These are phyloP conservation scores for Acanthoscelides obtectus DNA, from an alignment of 2,888 invertebrate species.

Conservation along the genomic window DNA sequence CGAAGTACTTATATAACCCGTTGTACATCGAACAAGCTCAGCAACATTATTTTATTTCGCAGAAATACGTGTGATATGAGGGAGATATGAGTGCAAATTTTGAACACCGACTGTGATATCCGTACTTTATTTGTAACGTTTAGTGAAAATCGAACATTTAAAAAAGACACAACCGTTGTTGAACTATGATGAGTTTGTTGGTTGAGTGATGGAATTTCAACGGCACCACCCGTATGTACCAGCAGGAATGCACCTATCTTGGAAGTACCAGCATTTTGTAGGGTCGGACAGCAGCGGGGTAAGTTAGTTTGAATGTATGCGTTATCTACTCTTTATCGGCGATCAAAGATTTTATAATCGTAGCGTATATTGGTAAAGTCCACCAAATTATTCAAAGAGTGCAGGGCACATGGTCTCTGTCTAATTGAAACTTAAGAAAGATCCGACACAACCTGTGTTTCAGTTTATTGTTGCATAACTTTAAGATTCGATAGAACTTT, in stretches of 20 bases:
- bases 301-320: constrained; percentile 20
- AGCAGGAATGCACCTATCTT: constrained; percentile 21
- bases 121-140: background rate
- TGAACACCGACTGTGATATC: background rate
- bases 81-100: background rate
- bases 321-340: too few relatives aligned
- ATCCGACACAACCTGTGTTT: too few relatives aligned
- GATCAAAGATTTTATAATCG: too few relatives aligned
- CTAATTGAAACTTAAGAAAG: too few relatives aligned
- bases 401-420: too few relatives aligned
- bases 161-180: background rate
- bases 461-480: too few relatives aligned
- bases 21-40: background rate
- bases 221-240: constrained; percentile 20
- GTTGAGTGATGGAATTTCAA: constrained; percentile 28
- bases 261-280: constrained; percentile 27
- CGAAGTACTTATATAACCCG: too few relatives aligned
- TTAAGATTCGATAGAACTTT: too few relatives aligned
- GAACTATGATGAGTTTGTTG: background rate
- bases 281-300: constrained; percentile 32
- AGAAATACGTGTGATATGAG: background rate
- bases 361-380: too few relatives aligned
- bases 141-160: background rate
- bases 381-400: too few relatives aligned
- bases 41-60: background rate